Base-by-base conservation (phyloP, 2,888 invertebrate species). In the Teinopalpus imperialis region DNA sequence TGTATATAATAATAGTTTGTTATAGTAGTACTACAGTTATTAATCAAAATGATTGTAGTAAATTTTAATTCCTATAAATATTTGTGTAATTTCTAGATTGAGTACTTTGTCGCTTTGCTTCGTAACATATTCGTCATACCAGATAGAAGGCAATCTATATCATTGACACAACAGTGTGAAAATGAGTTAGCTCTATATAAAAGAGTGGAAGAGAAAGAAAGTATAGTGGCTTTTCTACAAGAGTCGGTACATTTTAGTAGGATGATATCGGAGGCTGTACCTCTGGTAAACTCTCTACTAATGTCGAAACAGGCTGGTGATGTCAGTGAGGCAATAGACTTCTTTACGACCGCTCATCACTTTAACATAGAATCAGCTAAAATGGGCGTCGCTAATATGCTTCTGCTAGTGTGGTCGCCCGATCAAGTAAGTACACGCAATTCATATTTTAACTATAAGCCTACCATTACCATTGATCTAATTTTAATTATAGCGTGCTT, bases 291-390 rank as follows among this genome's bases (percentile, higher is more conserved):
- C 54, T 90, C 93, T 10, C 80, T 97, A 63, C 82, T 98, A 6
- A 91, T 92, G 71, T 94, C 94, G 0, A 91, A 92, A 54, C 91
- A 92, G 50, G 90, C 93, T 2, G 91, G 94, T 0, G 98, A 98
- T 72, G 94, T 97, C 7, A 91, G 94, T 41, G 98, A 98, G 73
- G 95, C 98, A 0, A 94, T 98, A 14, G 93, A 95, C 48, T 96
- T 98, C 70, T 94, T 98, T 58, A 94, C 95, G 0, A 92, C 94
- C 0, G 95, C 95, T 0, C 93, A 92, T 63, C 91, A 94, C 53
- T 96, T 96, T 65, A 92, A 93, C 41, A 91, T 96, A n/a, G 91
- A 92, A 49, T 92, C 92, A 37, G 93, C 94, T 1, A 90, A 92
- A 56, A 64, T 81, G 21, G 96, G 95, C 1, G 92, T 97, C 48